Evolutionary conservation across 2,888 invertebrate genomes (phyloP).

Genomic region (Drosophila borealis): DNA sequence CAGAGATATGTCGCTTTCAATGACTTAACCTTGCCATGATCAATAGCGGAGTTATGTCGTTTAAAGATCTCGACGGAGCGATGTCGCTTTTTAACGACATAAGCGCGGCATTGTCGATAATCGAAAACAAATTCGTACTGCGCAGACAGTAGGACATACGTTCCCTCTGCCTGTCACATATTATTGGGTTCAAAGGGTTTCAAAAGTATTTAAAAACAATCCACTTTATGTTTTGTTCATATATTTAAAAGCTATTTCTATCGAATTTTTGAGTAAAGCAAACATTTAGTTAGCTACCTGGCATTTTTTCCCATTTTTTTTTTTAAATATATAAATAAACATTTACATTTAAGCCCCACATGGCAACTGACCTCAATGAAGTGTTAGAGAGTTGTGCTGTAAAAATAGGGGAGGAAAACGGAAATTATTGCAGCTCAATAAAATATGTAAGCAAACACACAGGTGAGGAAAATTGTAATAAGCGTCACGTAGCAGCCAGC

Average conservation of each 20-base stretch:
- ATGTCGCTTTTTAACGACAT: no score
- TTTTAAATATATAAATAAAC: conserved; percentile 3
- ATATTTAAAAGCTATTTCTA: conserved; percentile 1
- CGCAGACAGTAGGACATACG: no score
- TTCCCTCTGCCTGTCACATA: no score
- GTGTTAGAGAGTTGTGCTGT: conserved; percentile 35
- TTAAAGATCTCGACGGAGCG: no score
- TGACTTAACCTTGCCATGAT: no score
- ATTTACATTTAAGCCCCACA: conserved; percentile 34
- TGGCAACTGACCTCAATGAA: conserved; percentile 62
- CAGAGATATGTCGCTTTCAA: no score
- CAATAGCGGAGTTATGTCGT: no score
- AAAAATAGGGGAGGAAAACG: conserved; percentile 20
- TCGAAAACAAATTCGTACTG: no score
- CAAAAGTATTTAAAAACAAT: conserved; percentile 4
- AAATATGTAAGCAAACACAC: conserved; percentile 55
- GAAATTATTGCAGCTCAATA: conserved; percentile 70
- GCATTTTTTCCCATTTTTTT: neutral
- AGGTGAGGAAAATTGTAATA: conserved; percentile 61
- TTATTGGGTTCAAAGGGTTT: neutral
- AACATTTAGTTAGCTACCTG: conserved; percentile 2
- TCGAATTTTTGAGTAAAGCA: neutral
- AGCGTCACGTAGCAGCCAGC: conserved; percentile 57
- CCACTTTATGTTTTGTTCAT: conserved; percentile 1
- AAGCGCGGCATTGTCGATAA: no score